Percentiles rank a stretch among this genome's conserved stretches.
Conservation (phyloP, 2,888 invertebrate species). For the Teleiodes luculella region DNA sequence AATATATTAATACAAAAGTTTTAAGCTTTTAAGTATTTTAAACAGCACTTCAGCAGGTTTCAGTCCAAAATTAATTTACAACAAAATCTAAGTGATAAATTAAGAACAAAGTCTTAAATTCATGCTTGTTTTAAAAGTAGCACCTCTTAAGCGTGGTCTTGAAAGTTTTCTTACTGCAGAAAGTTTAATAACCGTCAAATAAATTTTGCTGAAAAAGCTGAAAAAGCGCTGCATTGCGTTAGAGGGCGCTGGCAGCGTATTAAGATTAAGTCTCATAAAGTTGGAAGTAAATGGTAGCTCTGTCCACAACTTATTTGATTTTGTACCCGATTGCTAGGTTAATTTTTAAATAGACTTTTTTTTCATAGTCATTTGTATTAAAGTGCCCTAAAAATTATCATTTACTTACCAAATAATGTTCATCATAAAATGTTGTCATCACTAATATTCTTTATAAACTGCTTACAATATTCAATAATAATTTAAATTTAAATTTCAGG, state of each 20-base stretch:
- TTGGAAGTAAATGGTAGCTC: conserved; percentile 33
- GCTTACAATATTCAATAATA: too few species aligned
- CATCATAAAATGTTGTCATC: too few species aligned
- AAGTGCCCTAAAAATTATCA: too few species aligned
- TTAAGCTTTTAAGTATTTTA: too few species aligned
- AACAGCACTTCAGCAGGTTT: neutral
- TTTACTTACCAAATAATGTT: too few species aligned
- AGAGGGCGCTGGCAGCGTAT: conserved; percentile 39
- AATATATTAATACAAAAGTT: too few species aligned
- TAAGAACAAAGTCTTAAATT: neutral
- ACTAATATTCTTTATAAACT: too few species aligned
- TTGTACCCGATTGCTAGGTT: neutral
- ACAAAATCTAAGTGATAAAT: neutral
- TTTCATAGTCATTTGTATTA: too few species aligned
- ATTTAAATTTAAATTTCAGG: too few species aligned
- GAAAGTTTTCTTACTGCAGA: conserved; percentile 47
- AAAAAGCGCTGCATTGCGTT: conserved; percentile 54
- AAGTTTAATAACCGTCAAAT: conserved; percentile 44
- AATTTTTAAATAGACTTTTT: too few species aligned
- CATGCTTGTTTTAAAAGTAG: neutral
- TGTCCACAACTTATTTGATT: conserved; percentile 16
- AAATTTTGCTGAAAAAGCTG: conserved; percentile 50
- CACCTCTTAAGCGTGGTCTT: conserved; percentile 3
- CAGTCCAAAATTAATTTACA: neutral
- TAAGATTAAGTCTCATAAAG: conserved; percentile 43